Evolutionary conservation across 1,140 invertebrate genomes (phyloP), one percentile per base, ranked within the genome.

Genomic region (Brachionus plicatilis): DNA sequence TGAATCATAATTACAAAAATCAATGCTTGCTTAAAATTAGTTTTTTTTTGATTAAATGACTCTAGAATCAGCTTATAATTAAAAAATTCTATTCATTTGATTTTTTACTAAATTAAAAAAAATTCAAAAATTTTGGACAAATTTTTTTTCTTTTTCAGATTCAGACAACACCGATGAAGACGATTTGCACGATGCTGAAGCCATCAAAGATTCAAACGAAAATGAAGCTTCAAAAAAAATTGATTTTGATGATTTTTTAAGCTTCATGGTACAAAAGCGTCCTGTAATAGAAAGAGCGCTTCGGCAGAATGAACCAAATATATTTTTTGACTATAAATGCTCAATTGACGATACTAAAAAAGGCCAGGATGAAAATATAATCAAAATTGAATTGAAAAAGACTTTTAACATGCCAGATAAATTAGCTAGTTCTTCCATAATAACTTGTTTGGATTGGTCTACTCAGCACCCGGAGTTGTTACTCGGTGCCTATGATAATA

Each of bases 371-470:
- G 33, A 82, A 82, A 47, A 76, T 17, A 76, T 50, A 11, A 27
- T 76, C 20, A 76, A 43, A 45, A 82, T 82, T 12, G 20, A 68
- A 37, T 53, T 82, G 4, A 82, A 82, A 68, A 68, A 60, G 29
- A 60, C 37, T 9, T 82, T 65, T 60, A 65, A 43, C 37, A 41
- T 72, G 37, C 68, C 68, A 11, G 37, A 68, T 68, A 65, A 82
- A 82, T 11, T 14, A 68, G 45, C 20, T 12, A 24, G n/a, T n/a
- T 65, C 50, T 68, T 82, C 50, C 33, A 37, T 82, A 20, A 29
- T 82, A 45, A 65, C 79, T 20, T 65, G 79, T 65, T 37, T 82
- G 12, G 79, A 82, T 45, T 82, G 79, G 79, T 82, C 79, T 45
- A 27, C 20, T 65, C 79, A 82, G 24, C 41, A 82, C 53, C 53